Conservation (phyloP, 1,140 invertebrate species). For the Paralvinella palmiformis region DNA sequence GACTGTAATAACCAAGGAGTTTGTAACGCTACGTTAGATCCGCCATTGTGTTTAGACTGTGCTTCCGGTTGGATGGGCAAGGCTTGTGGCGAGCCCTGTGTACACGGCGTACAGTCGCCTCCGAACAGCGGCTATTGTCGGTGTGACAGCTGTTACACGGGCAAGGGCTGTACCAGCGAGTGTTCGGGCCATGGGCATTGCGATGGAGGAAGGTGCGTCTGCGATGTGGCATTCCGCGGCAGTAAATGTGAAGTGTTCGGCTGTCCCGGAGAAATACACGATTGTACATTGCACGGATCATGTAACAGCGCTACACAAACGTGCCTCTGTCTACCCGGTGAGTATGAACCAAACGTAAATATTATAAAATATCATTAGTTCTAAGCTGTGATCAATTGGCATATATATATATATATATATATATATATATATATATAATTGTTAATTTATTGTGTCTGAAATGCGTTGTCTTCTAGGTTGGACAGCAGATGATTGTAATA, state of each 20-base stretch:
- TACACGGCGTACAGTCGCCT: slow-evolving; percentile 29
- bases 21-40: slow-evolving; percentile 2
- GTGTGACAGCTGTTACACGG: slow-evolving; percentile 33
- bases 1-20: slow-evolving; percentile 19
- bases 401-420: not conserved
- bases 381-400: not conserved
- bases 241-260: slow-evolving; percentile 28
- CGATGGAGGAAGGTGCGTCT: slow-evolving; percentile 19
- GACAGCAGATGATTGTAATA: not conserved
- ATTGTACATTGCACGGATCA: slow-evolving; percentile 27
- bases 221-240: slow-evolving; percentile 26
- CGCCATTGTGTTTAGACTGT: slow-evolving; percentile 28
- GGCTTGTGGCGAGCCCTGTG: slow-evolving; percentile 32
- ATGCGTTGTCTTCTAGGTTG: not conserved
- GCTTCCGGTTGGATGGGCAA: slow-evolving; percentile 32
- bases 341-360: not conserved
- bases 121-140: slow-evolving; percentile 26
- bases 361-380: too few relatives aligned
- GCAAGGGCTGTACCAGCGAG: slow-evolving; percentile 23
- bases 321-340: slow-evolving; percentile 29
- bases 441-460: not conserved
- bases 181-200: slow-evolving; percentile 8
- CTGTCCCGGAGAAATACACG: slow-evolving; percentile 24
- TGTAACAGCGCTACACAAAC: slow-evolving; percentile 27
- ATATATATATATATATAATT: not conserved